Evolutionary conservation across 2,888 invertebrate genomes (phyloP).

Genomic region (Tetragonisca angustula): DNA sequence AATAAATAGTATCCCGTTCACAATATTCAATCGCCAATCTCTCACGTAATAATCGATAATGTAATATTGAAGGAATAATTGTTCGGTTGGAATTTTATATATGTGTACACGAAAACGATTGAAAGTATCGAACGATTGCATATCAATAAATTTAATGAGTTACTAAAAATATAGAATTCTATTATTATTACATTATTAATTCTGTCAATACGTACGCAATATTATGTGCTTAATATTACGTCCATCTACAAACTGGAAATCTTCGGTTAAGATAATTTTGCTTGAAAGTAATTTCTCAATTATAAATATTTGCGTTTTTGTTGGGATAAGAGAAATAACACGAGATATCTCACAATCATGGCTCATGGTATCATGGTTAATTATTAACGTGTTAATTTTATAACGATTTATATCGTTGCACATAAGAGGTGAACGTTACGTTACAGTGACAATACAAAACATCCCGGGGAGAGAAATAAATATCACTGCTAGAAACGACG

Average conservation of each 20-base stretch:
- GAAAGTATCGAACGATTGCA: no score
- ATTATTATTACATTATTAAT: background rate
- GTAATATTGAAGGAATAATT: no score
- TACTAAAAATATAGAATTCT: background rate
- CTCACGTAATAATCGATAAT: no score
- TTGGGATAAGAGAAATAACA: background rate
- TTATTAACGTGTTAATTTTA: background rate
- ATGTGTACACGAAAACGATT: no score
- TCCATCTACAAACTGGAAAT: background rate
- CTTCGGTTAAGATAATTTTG: background rate
- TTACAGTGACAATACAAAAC: background rate
- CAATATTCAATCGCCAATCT: no score
- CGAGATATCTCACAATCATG: background rate
- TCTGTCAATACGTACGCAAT: background rate
- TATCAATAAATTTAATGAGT: background rate
- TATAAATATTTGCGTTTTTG: background rate
- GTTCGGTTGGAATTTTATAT: no score
- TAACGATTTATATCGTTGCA: background rate
- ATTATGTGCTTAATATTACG: background rate
- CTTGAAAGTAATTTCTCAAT: background rate
- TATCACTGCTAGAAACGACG: background rate
- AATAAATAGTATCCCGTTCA: no score
- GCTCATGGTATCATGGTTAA: background rate
- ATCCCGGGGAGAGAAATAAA: background rate
- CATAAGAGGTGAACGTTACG: background rate